A percentile compares a stretch with the other conserved stretches of the same genome.
Conservation (phyloP, 2,888 invertebrate species). For the Theristus sp. region DNA sequence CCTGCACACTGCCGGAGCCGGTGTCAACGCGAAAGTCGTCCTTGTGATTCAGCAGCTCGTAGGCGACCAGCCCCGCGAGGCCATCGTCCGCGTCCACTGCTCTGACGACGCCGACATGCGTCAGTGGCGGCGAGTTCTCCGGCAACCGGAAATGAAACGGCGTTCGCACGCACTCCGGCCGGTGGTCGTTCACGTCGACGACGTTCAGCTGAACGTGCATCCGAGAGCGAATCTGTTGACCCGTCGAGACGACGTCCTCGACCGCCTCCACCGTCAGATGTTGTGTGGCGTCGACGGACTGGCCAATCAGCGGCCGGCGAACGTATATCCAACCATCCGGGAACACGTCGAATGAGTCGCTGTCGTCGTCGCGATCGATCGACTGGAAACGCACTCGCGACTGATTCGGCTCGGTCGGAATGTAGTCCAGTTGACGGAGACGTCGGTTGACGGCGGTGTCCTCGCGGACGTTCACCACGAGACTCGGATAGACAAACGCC, state of each 20-base stretch:
- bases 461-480: background rate
- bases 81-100: slow-evolving; percentile 73
- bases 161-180: slow-evolving; percentile 1
- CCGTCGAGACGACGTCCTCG: background rate
- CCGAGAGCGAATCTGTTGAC: background rate
- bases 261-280: background rate
- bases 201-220: slow-evolving; percentile 53
- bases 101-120: slow-evolving; percentile 49
- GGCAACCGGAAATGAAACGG: background rate
- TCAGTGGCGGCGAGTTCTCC: slow-evolving; percentile 3
- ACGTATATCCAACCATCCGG: slow-evolving; percentile 83
- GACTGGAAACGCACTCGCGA: background rate
- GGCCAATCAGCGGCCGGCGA: slow-evolving; percentile 56
- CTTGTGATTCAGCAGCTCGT: slow-evolving; percentile 39
- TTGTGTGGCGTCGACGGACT: background rate
- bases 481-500: too few relatives aligned
- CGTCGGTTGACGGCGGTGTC: background rate
- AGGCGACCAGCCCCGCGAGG: slow-evolving; percentile 64
- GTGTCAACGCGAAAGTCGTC: slow-evolving; percentile 1
- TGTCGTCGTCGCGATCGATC: background rate
- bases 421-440: background rate
- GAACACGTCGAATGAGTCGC: slow-evolving; percentile 58
- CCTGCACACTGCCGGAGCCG: slow-evolving; percentile 1
- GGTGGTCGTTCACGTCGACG: slow-evolving; percentile 70
- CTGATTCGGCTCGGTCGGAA: background rate